phyloP scores from a whole-genome alignment of 64 coral and sea anemone species.

The Catalaphyllia jardinei region DNA sequence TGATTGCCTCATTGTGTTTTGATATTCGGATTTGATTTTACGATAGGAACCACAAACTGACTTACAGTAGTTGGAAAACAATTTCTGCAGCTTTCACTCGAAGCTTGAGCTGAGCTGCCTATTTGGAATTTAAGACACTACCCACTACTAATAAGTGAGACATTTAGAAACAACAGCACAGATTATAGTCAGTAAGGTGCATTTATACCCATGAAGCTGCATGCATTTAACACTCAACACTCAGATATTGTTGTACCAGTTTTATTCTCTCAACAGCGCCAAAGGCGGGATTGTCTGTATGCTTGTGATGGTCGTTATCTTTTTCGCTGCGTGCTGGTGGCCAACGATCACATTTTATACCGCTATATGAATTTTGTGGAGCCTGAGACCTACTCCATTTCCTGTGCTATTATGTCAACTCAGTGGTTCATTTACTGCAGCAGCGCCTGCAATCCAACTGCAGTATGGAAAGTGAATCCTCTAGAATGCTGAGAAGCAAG shows the following conservation, averaged over 20 bases:
- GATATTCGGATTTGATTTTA: too few species aligned
- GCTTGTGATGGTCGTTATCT: constrained; percentile 53
- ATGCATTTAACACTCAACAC: not conserved
- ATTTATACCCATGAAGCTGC: too few species aligned
- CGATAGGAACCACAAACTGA: too few species aligned
- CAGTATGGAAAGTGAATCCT: constrained; percentile 56
- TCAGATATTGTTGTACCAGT: not conserved
- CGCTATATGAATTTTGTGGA: constrained; percentile 49
- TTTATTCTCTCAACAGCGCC: constrained; percentile 49
- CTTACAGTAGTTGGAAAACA: too few species aligned
- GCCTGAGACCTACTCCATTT: constrained; percentile 14
- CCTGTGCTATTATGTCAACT: constrained; percentile 53
- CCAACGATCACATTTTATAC: constrained; percentile 68
- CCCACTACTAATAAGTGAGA: too few species aligned
- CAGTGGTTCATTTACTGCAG: constrained; percentile 80
- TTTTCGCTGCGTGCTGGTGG: constrained; percentile 76
- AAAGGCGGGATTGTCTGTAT: constrained; percentile 55
- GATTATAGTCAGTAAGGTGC: too few species aligned
- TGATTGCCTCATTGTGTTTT: too few species aligned
- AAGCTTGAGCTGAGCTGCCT: too few species aligned
- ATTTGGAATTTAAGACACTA: too few species aligned
- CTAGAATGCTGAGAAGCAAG: constrained; percentile 11
- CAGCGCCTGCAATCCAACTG: constrained; percentile 74
- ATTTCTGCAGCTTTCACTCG: too few species aligned
- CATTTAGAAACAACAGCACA: too few species aligned